These are phyloP conservation scores for Phymanthus crucifer DNA, from an alignment of 92 coral and sea anemone genomes.

Conservation along the genomic window DNA sequence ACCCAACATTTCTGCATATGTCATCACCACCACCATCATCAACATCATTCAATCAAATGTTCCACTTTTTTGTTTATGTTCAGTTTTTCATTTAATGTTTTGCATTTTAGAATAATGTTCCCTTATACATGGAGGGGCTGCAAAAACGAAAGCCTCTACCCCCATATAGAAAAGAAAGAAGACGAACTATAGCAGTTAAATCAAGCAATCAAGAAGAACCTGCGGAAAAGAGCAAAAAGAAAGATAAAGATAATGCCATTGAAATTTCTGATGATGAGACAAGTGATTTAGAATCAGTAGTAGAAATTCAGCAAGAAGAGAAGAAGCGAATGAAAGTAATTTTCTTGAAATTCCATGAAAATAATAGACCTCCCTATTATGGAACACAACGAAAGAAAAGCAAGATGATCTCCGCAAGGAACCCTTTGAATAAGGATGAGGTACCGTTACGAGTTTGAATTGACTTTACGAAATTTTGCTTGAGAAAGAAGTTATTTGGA, in stretches of 20 bases:
- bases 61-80: too few relatives aligned
- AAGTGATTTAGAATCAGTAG: slow-evolving; percentile 54
- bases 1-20: too few relatives aligned
- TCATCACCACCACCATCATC: background rate
- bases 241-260: slow-evolving; percentile 34
- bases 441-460: slow-evolving; percentile 24
- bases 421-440: slow-evolving; percentile 80
- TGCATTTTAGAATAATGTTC: slow-evolving; percentile 30
- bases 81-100: background rate
- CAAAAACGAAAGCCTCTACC: slow-evolving; percentile 58
- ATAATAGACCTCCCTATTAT: slow-evolving; percentile 92
- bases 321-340: slow-evolving; percentile 54
- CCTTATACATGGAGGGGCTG: slow-evolving; percentile 56
- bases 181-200: background rate
- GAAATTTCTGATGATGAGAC: slow-evolving; percentile 53
- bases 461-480: background rate
- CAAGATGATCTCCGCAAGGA: slow-evolving; percentile 67
- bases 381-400: slow-evolving; percentile 92
- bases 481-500: background rate
- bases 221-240: slow-evolving; percentile 12
- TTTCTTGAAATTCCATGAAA: slow-evolving; percentile 74
- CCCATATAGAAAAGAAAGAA: slow-evolving; percentile 29
- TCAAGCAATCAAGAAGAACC: slow-evolving; percentile 4
- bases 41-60: background rate
- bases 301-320: slow-evolving; percentile 49